Conservation (phyloP, 1,140 invertebrate species). For the Pseudomyrmex sp. region DNA sequence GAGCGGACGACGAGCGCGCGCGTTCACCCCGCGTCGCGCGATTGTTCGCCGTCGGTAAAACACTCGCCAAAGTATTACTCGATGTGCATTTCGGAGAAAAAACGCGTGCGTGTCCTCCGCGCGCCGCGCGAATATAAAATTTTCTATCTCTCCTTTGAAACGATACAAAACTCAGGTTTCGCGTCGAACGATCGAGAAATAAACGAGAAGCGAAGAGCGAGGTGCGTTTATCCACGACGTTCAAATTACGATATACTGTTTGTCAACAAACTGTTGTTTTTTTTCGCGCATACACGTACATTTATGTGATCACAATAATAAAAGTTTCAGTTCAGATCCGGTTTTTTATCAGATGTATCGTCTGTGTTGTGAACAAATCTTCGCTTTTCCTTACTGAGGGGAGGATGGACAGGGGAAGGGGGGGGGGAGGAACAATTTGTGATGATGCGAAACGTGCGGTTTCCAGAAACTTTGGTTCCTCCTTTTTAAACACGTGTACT, state of each 20-base stretch:
- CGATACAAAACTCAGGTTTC: conserved; percentile 69
- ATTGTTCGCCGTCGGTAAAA: conserved; percentile 42
- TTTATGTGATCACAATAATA: conserved; percentile 13
- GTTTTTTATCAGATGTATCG: neutral
- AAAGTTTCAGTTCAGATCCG: conserved; percentile 1
- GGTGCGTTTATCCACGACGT: conserved; percentile 22
- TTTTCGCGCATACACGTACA: no score
- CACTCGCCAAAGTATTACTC: conserved; percentile 41
- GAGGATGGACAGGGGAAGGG: no score
- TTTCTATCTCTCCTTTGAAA: conserved; percentile 47
- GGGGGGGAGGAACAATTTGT: neutral
- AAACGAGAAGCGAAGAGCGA: conserved; percentile 22
- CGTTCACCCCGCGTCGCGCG: no score
- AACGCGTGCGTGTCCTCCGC: neutral
- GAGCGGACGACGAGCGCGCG: no score
- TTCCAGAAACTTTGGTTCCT: conserved; percentile 37
- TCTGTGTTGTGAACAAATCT: neutral
- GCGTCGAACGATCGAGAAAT: conserved; percentile 30
- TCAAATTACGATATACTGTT: neutral
- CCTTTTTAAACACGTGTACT: conserved; percentile 57
- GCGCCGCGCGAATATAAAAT: conserved; percentile 12
- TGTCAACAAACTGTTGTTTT: neutral
- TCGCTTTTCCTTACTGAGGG: no score
- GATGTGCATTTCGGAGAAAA: conserved; percentile 32
- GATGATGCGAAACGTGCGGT: conserved; percentile 20